A percentile compares a stretch with the other conserved stretches of the same genome.
Evolutionary conservation across 2,113 vertebrate genomes (phyloP).

Genomic region (Silurus asotus): DNA sequence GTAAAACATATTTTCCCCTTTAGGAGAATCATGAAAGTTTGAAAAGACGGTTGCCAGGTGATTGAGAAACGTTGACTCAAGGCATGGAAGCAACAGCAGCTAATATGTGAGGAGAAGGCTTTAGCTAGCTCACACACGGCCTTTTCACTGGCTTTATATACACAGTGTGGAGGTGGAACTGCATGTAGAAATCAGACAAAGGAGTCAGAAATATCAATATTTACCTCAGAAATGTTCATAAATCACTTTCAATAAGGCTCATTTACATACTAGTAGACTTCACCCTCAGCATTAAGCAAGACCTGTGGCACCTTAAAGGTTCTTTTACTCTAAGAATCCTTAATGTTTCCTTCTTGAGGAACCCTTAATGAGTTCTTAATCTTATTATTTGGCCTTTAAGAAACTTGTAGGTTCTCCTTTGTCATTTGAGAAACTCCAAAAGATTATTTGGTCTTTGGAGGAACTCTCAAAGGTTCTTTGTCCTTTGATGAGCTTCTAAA

Average conservation of each 20-base stretch:
- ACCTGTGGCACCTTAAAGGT: background rate
- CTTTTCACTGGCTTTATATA: background rate
- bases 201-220: background rate
- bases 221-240: background rate
- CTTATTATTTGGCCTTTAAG: no score
- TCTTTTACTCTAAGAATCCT: no score
- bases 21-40: background rate
- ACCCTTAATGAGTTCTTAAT: no score
- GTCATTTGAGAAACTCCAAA: no score
- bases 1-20: background rate
- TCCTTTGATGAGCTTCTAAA: no score
- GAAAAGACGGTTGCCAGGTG: background rate
- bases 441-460: no score
- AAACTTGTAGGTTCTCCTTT: no score
- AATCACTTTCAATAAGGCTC: background rate
- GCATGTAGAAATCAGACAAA: background rate
- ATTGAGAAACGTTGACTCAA: background rate
- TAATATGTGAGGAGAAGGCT: no score
- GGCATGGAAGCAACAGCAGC: background rate
- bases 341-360: no score
- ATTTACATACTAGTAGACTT: background rate
- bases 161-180: background rate
- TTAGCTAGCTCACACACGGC: background rate
- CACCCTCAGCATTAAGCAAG: background rate
- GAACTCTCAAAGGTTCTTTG: no score